Conservation (phyloP, 2,888 invertebrate species). For the Liodrosophila aerea region DNA sequence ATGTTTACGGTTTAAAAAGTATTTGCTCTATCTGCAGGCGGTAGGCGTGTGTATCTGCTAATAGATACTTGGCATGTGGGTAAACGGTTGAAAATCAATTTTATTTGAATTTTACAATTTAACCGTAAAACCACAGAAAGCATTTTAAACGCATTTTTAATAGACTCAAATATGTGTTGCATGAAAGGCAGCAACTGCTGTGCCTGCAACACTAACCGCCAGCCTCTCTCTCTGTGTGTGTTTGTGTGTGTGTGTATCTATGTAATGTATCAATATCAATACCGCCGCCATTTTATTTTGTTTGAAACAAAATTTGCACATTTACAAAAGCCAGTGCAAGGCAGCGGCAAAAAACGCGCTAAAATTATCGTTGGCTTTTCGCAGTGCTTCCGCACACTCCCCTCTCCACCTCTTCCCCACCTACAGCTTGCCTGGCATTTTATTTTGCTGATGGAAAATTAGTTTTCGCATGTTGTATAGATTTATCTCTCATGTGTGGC, state of each 20-base stretch:
- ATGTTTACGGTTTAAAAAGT: no score
- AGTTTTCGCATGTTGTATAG: conserved; percentile 67
- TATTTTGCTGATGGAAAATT: conserved; percentile 72
- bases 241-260: conserved; percentile 21
- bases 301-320: conserved; percentile 73
- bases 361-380: conserved; percentile 69
- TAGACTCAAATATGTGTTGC: conserved; percentile 80
- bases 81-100: conserved; percentile 63
- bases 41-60: no score
- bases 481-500: conserved; percentile 41
- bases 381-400: conserved; percentile 5
- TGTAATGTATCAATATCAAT: conserved; percentile 52
- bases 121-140: conserved; percentile 75
- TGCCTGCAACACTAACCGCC: conserved; percentile 1
- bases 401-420: conserved; percentile 1
- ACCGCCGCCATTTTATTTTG: conserved; percentile 68
- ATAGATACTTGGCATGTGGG: conserved; percentile 1
- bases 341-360: conserved; percentile 60
- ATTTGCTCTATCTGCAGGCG: no score
- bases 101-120: conserved; percentile 80
- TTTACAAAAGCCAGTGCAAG: conserved; percentile 66
- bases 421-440: conserved; percentile 42
- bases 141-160: conserved; percentile 79
- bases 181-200: conserved; percentile 44
- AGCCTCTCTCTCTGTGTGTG: conserved; percentile 1